Base-by-base conservation (phyloP, 1,140 invertebrate genomes). In the Hyphantria cunea region DNA sequence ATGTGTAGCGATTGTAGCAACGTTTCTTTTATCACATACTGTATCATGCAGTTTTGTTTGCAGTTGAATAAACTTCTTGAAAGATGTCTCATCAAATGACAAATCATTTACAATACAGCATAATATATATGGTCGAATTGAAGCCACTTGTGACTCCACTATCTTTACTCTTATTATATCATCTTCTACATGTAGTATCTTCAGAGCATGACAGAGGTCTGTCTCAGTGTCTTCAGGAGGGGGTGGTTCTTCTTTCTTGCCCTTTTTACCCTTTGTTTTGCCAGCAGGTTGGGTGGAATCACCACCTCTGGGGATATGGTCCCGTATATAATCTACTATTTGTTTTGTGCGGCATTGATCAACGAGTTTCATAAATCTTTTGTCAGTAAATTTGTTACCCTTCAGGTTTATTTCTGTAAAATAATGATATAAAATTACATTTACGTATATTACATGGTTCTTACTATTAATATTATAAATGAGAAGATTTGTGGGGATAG, bases 31-130 rank as follows among this genome's bases (percentile, higher is more conserved):
- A 31, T 96, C 93, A 83, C 96, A 97, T 12, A 96, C 87, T 0
- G 92, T 93, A 64, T 97, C 95, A 84, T 97, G 96, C 9, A 97
- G 85, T 80, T 94, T 96, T 0, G 95, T 96, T 91, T 97, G 96
- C 72, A 96, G 77, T 72, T 95, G 93, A 65, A 97, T 95, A 71
- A 97, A 97, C 80, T 94, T 94, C 74, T 95, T 96, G 64, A 96
- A 95, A 33, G 78, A 92, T 0, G 91, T 86, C 37, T 94, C 92
- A 39, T 91, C 93, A 58, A 97, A 94, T 47, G 91, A 86, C 4
- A 97, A 72, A 68, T 94, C 92, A 60, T 89, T 91, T 0, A 97
- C 86, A 33, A 96, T 92, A 80, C 96, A 97, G 69, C 94, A 94
- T 6, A 95, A 87, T 56, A 97, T 95, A 72, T 94, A 93, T 4